These are phyloP conservation scores for Liopterus haemorrhoidalis DNA, from an alignment of 2,888 invertebrate species.

Conservation along the genomic window DNA sequence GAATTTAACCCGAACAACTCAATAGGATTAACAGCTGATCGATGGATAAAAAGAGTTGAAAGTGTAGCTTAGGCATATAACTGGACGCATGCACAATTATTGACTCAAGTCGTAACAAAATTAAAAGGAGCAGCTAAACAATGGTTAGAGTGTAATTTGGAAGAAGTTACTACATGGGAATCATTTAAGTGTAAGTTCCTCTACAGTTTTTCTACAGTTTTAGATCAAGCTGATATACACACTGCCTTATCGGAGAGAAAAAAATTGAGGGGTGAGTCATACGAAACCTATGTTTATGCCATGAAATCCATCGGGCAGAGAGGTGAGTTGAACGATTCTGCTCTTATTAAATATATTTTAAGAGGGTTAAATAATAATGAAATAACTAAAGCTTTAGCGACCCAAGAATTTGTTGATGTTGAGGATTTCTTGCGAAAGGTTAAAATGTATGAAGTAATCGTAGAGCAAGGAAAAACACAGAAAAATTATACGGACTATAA, in stretches of 20 bases:
- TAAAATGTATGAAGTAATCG: neutral
- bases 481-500: too few relatives aligned
- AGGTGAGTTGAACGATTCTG: constrained; percentile 8
- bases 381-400: neutral
- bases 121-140: constrained; percentile 27
- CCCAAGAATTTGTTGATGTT: neutral
- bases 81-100: constrained; percentile 29
- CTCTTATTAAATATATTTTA: constrained; percentile 13
- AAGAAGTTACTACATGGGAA: constrained; percentile 9
- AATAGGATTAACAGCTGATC: too few relatives aligned
- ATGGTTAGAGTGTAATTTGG: constrained; percentile 27
- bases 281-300: constrained; percentile 15
- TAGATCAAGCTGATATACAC: constrained; percentile 15
- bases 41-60: too few relatives aligned
- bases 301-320: constrained; percentile 16
- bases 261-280: constrained; percentile 13
- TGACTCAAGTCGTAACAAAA: constrained; percentile 28
- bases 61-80: constrained; percentile 26
- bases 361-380: neutral
- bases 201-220: constrained; percentile 8
- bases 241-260: constrained; percentile 10
- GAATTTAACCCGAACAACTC: too few relatives aligned
- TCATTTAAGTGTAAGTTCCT: constrained; percentile 8
- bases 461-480: neutral
- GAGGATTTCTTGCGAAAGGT: neutral